Evolutionary conservation across 2,888 invertebrate genomes (phyloP).

Genomic region (Dascillus cervinus): DNA sequence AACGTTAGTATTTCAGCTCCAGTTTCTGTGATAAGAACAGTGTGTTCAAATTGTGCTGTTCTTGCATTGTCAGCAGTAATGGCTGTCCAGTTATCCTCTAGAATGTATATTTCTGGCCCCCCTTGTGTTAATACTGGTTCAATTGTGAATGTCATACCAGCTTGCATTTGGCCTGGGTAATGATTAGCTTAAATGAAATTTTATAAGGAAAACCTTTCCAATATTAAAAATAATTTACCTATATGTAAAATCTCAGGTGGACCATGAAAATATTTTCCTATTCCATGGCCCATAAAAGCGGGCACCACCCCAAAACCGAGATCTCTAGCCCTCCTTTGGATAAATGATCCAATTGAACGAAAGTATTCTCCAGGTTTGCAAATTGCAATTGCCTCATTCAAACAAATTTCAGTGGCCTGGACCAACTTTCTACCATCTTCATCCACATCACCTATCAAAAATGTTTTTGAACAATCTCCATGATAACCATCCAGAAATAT

Average conservation of each 20-base stretch:
- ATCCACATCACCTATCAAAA: slow-evolving; percentile 77
- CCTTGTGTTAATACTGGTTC: slow-evolving; percentile 85
- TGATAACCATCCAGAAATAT: slow-evolving; percentile 77
- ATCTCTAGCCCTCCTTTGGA: slow-evolving; percentile 56
- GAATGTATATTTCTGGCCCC: slow-evolving; percentile 53
- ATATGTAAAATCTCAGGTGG: slow-evolving; percentile 84
- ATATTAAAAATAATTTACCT: slow-evolving; percentile 46
- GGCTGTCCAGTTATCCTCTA: slow-evolving; percentile 91
- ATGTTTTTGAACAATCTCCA: slow-evolving; percentile 88
- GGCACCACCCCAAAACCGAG: slow-evolving; percentile 64
- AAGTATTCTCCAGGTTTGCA: slow-evolving; percentile 56
- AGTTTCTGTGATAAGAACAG: slow-evolving; percentile 70
- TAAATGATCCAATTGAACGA: slow-evolving; percentile 54
- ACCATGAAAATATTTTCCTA: slow-evolving; percentile 87
- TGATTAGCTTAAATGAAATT: slow-evolving; percentile 49
- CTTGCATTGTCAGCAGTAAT: slow-evolving; percentile 73
- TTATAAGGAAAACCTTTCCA: background rate
- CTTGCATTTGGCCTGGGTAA: slow-evolving; percentile 62
- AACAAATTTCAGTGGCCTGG: slow-evolving; percentile 60
- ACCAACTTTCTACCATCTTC: slow-evolving; percentile 62
- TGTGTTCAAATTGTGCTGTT: slow-evolving; percentile 89
- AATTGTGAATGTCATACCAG: slow-evolving; percentile 94
- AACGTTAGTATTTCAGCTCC: slow-evolving; percentile 75
- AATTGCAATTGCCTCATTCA: slow-evolving; percentile 53
- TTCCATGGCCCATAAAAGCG: slow-evolving; percentile 85